Base-by-base conservation (phyloP, 2,888 invertebrate species). In the Subacronicta megacephala region DNA sequence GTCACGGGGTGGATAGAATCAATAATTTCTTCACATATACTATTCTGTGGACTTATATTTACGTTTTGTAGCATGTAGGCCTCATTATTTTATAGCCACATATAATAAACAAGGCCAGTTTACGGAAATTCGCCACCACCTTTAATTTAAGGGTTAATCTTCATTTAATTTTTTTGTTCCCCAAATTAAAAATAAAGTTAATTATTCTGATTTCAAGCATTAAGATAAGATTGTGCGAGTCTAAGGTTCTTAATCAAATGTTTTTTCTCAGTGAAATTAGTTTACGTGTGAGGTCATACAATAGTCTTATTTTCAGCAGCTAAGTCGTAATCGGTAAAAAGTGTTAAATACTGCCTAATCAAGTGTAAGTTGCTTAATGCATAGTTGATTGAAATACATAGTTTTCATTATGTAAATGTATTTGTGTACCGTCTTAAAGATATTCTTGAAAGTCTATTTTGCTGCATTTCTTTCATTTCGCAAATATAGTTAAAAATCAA, bases 31-130 rank as follows among this genome's bases (percentile, higher is more conserved):
- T 51, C 33, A 33, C 60, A 54, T 43, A 29, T 40, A 54, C 37
- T 49, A 44, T 52, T 62, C 50, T 62, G 50, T 57, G 15, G 41
- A 74, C 45, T 56, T 62, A 17, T 42, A 37, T 38, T 65, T 35
- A 57, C 18, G 10, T 31, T 29, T 69, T 57, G n/a, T 31, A n/a
- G 12, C 29, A 31, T 35, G 16, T 23, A 23, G 35, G 67, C 49
- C 67, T 71, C 55, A 52, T 9, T 46, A 47, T 47, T 51, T 36
- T 49, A 60, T 51, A 61, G 71, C 57, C 71, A 71, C 61, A 70
- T 52, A 10, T 29, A 50, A 10, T 29, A 50, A 38, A 52, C 13
- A 57, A 64, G 57, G 50, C 71, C 52, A 53, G 46, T 58, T 61
- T 41, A n/a, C n/a, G 26, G 17, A 46, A 62, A 55, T 38, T 50